A percentile compares a stretch with the other conserved stretches of the same genome.
Evolutionary conservation across 1,140 invertebrate species (phyloP).

Genomic region (Trichomalopsis sarcophagae): DNA sequence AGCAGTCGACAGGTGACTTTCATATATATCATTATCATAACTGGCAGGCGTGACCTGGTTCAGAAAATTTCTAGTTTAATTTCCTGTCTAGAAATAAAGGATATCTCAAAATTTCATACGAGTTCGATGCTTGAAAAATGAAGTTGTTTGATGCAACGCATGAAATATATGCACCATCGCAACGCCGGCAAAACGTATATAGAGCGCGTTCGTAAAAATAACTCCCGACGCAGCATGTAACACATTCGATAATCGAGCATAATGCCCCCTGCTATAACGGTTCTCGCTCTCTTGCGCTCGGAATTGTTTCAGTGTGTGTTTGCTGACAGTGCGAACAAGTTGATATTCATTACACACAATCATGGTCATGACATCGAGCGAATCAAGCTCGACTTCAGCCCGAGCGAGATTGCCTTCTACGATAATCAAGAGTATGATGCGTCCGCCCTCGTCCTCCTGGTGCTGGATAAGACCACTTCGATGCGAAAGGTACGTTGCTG

Average conservation of each 20-base stretch:
- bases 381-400: constrained; percentile 81
- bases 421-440: constrained; percentile 76
- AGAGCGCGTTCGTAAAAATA: neutral
- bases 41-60: neutral
- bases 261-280: constrained; percentile 9
- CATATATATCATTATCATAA: neutral
- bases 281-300: constrained; percentile 55
- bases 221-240: neutral
- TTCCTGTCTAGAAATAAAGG: neutral
- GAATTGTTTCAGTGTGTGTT: constrained; percentile 85
- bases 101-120: neutral
- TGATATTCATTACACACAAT: constrained; percentile 85
- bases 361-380: constrained; percentile 81
- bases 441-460: constrained; percentile 76
- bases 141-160: too few relatives aligned
- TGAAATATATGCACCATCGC: too few relatives aligned
- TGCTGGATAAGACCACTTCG: constrained; percentile 84
- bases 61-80: neutral
- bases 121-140: too few relatives aligned
- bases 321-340: constrained; percentile 85
- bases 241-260: constrained; percentile 8
- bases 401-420: constrained; percentile 85
- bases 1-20: too few relatives aligned
- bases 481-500: constrained; percentile 78
- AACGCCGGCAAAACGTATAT: neutral